Conservation (phyloP, 1,140 invertebrate genomes). For the Drosophila sulfurigaster region DNA sequence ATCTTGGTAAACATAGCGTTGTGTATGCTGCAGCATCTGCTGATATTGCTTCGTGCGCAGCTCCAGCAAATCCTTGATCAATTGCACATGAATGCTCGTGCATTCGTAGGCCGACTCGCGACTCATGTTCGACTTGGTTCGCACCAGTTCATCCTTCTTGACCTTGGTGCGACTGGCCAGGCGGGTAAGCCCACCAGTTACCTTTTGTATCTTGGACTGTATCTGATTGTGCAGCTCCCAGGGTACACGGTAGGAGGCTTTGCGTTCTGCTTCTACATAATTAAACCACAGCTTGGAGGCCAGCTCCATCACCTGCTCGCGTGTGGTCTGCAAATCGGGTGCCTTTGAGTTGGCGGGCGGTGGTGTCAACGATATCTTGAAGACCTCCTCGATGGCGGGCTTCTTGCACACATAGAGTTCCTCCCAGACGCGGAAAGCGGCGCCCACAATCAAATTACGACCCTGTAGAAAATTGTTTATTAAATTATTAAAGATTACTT, state of each 20-base stretch:
- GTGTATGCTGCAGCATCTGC: constrained; percentile 93
- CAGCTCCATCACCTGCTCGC: constrained; percentile 93
- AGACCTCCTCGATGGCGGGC: constrained; percentile 96
- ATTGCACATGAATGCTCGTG: constrained; percentile 86
- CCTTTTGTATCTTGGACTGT: constrained; percentile 98
- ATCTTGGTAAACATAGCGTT: constrained; percentile 94
- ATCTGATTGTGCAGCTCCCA: constrained; percentile 98
- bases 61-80: constrained; percentile 86
- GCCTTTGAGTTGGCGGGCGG: constrained; percentile 91
- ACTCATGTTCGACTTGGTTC: constrained; percentile 84
- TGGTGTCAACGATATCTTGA: constrained; percentile 92
- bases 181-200: constrained; percentile 95
- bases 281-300: constrained; percentile 95
- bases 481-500: neutral
- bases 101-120: constrained; percentile 85
- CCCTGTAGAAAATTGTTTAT: constrained; percentile 74
- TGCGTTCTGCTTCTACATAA: constrained; percentile 95
- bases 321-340: constrained; percentile 91
- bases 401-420: constrained; percentile 98
- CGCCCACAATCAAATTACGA: constrained; percentile 94
- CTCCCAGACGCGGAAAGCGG: constrained; percentile 97
- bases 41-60: constrained; percentile 89
- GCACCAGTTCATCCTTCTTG: constrained; percentile 88
- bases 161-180: constrained; percentile 95
- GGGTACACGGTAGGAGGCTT: constrained; percentile 92